phyloP scores from a whole-genome alignment of 2,888 invertebrate genomes.

The Sussaba pulchella region DNA sequence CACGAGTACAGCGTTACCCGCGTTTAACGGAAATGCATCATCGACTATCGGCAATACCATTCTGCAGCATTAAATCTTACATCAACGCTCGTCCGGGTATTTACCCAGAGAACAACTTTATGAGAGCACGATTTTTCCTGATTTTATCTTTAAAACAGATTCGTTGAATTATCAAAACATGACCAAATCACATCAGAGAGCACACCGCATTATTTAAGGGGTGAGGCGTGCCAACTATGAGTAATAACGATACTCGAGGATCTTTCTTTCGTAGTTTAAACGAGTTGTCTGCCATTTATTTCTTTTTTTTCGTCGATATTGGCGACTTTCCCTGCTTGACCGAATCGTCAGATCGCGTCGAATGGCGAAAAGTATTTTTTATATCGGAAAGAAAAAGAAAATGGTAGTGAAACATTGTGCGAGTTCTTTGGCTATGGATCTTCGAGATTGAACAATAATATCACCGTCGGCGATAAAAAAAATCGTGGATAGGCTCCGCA shows the following conservation, averaged over 20 bases:
- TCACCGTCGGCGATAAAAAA: conserved; percentile 11
- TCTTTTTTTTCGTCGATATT: background rate
- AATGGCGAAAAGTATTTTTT: conserved; percentile 8
- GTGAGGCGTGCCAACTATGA: too few species aligned
- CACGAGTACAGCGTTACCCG: conserved; percentile 76
- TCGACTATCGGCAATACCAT: conserved; percentile 76
- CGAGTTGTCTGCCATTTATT: too few species aligned
- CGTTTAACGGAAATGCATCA: conserved; percentile 75
- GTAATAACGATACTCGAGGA: too few species aligned
- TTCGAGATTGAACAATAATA: background rate
- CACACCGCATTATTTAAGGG: too few species aligned
- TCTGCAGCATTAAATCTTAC: conserved; percentile 66
- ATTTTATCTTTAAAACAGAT: too few species aligned
- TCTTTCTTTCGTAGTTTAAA: too few species aligned
- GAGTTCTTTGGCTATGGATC: conserved; percentile 2
- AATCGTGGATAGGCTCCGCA: background rate
- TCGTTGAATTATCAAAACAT: too few species aligned
- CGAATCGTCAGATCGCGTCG: background rate
- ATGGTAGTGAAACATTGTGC: background rate
- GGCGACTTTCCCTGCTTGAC: background rate
- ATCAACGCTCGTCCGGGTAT: conserved; percentile 20
- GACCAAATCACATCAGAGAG: too few species aligned
- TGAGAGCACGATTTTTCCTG: too few species aligned
- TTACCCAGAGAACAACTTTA: conserved; percentile 9
- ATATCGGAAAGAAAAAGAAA: background rate